phyloP scores from a whole-genome alignment of 2,888 invertebrate species.

The Stenurella melanura region DNA sequence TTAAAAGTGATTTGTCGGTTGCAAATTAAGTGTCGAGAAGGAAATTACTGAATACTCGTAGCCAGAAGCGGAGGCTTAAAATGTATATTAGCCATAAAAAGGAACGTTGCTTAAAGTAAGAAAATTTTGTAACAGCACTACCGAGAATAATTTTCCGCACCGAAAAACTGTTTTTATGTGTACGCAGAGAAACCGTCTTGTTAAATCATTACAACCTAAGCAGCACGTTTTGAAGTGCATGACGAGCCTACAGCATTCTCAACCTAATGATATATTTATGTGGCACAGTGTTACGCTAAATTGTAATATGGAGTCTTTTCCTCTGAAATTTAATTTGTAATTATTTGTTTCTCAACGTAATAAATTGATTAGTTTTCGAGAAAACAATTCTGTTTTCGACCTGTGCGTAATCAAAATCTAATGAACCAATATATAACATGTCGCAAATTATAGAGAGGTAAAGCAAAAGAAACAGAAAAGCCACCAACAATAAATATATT shows the following conservation, averaged over 20 bases:
- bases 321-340: too few relatives aligned
- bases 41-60: background rate
- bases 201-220: background rate
- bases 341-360: too few relatives aligned
- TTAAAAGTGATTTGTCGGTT: slow-evolving; percentile 8
- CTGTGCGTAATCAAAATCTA: too few relatives aligned
- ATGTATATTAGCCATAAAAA: background rate
- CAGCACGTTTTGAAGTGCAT: background rate
- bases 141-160: background rate
- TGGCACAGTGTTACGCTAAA: too few relatives aligned
- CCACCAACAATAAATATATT: too few relatives aligned
- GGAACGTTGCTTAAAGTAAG: slow-evolving; percentile 3
- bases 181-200: background rate
- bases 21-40: slow-evolving; percentile 16
- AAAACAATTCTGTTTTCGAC: too few relatives aligned
- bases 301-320: too few relatives aligned
- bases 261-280: too few relatives aligned
- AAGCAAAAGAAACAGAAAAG: too few relatives aligned
- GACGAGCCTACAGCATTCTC: background rate
- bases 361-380: too few relatives aligned
- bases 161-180: background rate
- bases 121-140: slow-evolving; percentile 3
- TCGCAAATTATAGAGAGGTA: too few relatives aligned
- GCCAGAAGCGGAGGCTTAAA: background rate
- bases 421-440: too few relatives aligned